phyloP scores from a whole-genome alignment of 53 echinoderm and acorn worm species.

The Patiria pectinifera region DNA sequence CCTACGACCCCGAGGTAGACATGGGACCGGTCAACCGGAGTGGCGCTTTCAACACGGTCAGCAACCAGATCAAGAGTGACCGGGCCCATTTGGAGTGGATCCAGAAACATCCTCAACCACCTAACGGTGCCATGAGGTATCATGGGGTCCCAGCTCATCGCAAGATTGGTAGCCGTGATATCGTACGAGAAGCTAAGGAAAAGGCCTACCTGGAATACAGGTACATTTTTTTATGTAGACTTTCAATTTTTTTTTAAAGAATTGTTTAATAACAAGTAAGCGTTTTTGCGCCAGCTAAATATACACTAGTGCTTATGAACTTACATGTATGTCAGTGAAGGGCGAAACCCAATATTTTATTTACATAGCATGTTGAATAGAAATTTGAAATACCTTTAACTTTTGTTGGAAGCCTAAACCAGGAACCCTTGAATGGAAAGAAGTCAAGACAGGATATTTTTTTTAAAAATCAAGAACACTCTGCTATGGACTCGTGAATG shows the following conservation, averaged over 20 bases:
- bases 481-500: too few relatives aligned
- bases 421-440: too few relatives aligned
- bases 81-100: constrained; percentile 85
- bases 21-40: constrained; percentile 69
- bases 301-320: too few relatives aligned
- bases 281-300: too few relatives aligned
- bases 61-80: constrained; percentile 76
- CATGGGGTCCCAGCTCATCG: constrained; percentile 56
- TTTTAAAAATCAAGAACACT: too few relatives aligned
- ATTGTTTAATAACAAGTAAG: too few relatives aligned
- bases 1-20: constrained; percentile 41
- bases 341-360: too few relatives aligned
- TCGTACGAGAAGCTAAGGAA: constrained; percentile 86
- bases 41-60: constrained; percentile 69
- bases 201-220: constrained; percentile 79
- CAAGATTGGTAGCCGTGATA: constrained; percentile 77
- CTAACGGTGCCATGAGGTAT: constrained; percentile 30
- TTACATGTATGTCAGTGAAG: too few relatives aligned
- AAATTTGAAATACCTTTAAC: not conserved
- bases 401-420: not conserved
- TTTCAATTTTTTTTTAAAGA: too few relatives aligned
- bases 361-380: not conserved
- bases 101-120: constrained; percentile 70
- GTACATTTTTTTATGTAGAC: not conserved
- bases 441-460: too few relatives aligned